Evolutionary conservation across 2,888 invertebrate genomes (phyloP).

Genomic region (Leistus spinibarbis): DNA sequence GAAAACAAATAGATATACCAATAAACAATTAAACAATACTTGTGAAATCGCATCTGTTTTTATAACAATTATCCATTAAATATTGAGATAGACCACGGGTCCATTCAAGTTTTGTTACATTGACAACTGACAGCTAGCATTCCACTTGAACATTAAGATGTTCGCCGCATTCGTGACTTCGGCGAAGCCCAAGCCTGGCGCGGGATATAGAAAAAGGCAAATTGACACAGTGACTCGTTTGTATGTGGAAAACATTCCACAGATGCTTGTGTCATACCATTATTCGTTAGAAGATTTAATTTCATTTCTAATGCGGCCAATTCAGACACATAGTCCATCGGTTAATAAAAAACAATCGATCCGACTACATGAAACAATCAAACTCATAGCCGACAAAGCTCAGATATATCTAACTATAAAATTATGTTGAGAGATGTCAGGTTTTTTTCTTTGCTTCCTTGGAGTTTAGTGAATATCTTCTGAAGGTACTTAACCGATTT

Average conservation of each 20-base stretch:
- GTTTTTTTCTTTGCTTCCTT: not conserved
- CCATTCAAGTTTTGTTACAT: not conserved
- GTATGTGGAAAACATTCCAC: constrained; percentile 21
- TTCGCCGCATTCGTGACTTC: not conserved
- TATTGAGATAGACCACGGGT: not conserved
- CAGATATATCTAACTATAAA: not conserved
- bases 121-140: constrained; percentile 35
- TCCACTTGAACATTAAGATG: constrained; percentile 30
- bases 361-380: not conserved
- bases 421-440: not conserved
- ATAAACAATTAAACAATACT: not conserved
- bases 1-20: too few species aligned
- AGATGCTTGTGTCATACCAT: constrained; percentile 27
- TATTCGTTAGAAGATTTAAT: constrained; percentile 18
- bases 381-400: not conserved
- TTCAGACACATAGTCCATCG: constrained; percentile 2
- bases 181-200: not conserved
- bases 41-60: not conserved
- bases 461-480: not conserved
- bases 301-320: constrained; percentile 28
- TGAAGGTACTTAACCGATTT: not conserved
- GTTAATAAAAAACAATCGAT: not conserved
- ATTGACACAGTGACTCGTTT: constrained; percentile 31
- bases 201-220: constrained; percentile 18
- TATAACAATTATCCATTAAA: not conserved